Conservation (phyloP, 2,113 vertebrate species). For the Ptychochromis oligacanthus region DNA sequence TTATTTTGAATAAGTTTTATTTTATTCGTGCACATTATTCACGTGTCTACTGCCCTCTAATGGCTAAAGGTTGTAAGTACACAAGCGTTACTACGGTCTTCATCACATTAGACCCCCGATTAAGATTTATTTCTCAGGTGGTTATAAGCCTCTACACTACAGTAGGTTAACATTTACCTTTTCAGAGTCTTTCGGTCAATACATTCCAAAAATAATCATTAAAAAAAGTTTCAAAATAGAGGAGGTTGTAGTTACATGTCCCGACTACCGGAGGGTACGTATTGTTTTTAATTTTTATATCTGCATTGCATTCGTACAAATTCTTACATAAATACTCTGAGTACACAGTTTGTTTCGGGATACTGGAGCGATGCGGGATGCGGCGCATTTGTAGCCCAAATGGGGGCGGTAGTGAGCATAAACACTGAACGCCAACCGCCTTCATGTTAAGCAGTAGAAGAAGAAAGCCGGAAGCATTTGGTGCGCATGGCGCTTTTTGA, state of each 20-base stretch:
- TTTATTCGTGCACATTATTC: no score
- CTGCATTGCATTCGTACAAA: no score
- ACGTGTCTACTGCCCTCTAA: neutral
- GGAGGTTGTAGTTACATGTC: neutral
- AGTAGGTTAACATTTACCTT: neutral
- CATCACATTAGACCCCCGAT: neutral
- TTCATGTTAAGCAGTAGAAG: neutral
- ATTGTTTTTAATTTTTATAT: no score
- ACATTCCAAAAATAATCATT: neutral
- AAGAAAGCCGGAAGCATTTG: conserved; percentile 49
- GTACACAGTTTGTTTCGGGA: neutral
- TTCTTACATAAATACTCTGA: fast-evolving
- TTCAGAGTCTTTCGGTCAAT: neutral
- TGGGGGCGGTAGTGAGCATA: neutral
- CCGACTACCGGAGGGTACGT: fast-evolving
- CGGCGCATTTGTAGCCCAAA: no score
- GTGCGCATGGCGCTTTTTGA: conserved; percentile 67
- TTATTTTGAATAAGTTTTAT: neutral
- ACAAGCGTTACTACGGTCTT: neutral
- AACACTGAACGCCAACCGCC: fast-evolving
- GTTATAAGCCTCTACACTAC: neutral
- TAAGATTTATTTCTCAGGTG: neutral
- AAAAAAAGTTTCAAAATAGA: neutral
- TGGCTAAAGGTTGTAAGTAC: neutral
- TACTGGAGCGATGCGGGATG: neutral